Evolutionary conservation across 1,140 invertebrate genomes (phyloP).

Genomic region (Drosophila setifemur): DNA sequence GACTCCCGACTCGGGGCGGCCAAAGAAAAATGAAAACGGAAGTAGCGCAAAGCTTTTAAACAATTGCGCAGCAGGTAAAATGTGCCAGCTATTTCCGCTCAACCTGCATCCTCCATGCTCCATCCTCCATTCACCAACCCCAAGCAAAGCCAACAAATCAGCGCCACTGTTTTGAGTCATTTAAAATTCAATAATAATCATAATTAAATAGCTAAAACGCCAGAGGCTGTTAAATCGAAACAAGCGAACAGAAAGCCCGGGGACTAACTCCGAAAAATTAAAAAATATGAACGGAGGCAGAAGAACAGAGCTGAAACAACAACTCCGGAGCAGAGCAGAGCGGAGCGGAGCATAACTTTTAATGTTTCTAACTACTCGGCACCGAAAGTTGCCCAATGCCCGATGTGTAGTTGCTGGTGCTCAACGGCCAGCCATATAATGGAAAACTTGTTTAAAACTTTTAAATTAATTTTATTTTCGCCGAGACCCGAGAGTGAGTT

Average conservation of each 20-base stretch:
- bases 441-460: constrained; percentile 79
- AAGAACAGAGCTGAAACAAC: constrained; percentile 17
- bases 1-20: neutral
- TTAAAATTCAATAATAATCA: constrained; percentile 75
- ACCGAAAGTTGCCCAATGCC: constrained; percentile 44
- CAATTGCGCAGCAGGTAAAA: constrained; percentile 56
- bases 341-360: constrained; percentile 56
- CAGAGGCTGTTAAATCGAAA: constrained; percentile 24
- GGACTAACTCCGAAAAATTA: constrained; percentile 24
- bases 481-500: constrained; percentile 21
- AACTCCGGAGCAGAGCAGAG: no score
- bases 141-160: constrained; percentile 17
- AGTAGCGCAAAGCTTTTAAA: constrained; percentile 64
- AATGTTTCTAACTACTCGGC: constrained; percentile 69
- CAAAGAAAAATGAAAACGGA: constrained; percentile 29
- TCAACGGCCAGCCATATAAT: constrained; percentile 55
- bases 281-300: constrained; percentile 57
- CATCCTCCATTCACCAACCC: neutral
- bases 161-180: constrained; percentile 41
- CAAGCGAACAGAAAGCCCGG: neutral
- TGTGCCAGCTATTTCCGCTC: constrained; percentile 25
- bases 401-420: constrained; percentile 6
- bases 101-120: neutral
- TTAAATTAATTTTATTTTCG: constrained; percentile 78
- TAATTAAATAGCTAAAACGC: constrained; percentile 64